These are phyloP conservation scores for Trogon surrucura DNA, from an alignment of 2,113 vertebrate species.

Conservation along the genomic window DNA sequence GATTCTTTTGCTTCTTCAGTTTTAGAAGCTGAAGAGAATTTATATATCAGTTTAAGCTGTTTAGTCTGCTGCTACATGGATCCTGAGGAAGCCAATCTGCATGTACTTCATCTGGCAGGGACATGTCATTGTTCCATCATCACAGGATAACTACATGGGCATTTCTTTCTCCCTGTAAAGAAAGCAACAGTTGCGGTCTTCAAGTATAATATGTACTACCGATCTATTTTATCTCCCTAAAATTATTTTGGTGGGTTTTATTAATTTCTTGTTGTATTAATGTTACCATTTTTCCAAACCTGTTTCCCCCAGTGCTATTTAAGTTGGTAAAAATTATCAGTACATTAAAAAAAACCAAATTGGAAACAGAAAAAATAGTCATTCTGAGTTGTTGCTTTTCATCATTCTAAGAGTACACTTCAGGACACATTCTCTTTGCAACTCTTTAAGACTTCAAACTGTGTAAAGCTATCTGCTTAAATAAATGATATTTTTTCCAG, in stretches of 20 bases:
- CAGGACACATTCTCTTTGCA: background rate
- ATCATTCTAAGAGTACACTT: background rate
- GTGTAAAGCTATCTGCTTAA: background rate
- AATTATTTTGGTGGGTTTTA: background rate
- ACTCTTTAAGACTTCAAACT: background rate
- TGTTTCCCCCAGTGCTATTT: background rate
- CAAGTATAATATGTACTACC: background rate
- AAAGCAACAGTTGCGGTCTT: background rate
- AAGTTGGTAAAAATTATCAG: background rate
- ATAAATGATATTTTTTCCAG: background rate
- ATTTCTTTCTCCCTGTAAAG: background rate
- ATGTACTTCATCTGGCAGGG: background rate
- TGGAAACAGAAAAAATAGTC: background rate
- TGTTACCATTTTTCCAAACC: background rate
- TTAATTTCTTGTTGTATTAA: background rate
- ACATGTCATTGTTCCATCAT: background rate
- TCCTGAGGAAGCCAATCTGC: background rate
- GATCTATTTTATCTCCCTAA: background rate
- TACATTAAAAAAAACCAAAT: background rate
- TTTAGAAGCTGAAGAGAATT: background rate
- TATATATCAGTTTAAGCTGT: background rate
- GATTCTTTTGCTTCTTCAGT: background rate
- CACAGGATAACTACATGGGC: background rate
- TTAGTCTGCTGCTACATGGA: background rate
- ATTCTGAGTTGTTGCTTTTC: background rate